Evolutionary conservation across 2,888 invertebrate genomes (phyloP).

Genomic region (Endomychus coccineus): DNA sequence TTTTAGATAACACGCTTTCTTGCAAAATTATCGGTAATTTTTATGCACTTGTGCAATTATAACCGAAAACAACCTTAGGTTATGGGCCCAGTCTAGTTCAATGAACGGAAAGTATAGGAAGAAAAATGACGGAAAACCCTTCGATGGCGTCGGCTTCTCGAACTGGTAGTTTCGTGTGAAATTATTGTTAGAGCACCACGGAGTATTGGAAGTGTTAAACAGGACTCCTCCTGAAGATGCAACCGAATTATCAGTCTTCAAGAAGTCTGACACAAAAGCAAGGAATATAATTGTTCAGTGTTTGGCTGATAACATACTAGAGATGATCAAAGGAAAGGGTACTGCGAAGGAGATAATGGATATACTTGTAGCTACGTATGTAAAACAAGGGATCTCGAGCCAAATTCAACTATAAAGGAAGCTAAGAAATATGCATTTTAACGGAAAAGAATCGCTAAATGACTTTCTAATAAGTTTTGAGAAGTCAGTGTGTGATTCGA

Average conservation of each 20-base stretch:
- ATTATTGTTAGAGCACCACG: slow-evolving; percentile 14
- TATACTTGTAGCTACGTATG: slow-evolving; percentile 7
- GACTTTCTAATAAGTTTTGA: slow-evolving; percentile 14
- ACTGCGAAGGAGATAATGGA: slow-evolving; percentile 14
- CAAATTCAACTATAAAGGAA: slow-evolving; percentile 12
- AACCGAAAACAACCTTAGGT: no score
- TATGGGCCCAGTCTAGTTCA: no score
- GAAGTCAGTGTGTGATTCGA: slow-evolving; percentile 13
- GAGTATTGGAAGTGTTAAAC: slow-evolving; percentile 12
- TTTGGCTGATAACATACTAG: slow-evolving; percentile 16
- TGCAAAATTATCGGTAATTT: no score
- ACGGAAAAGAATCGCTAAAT: slow-evolving; percentile 2
- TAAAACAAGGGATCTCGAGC: slow-evolving; percentile 11
- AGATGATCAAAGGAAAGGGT: slow-evolving; percentile 12
- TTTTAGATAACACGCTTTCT: no score
- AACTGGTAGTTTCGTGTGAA: slow-evolving; percentile 18
- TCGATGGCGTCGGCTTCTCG: slow-evolving; percentile 15
- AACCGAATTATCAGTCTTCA: slow-evolving; percentile 6
- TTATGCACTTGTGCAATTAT: no score
- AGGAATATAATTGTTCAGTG: slow-evolving; percentile 15
- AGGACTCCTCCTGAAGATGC: slow-evolving; percentile 1
- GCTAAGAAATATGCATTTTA: slow-evolving; percentile 10
- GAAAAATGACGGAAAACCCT: no score
- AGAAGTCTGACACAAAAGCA: slow-evolving; percentile 15
- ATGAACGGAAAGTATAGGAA: no score